These are phyloP conservation scores for Caenorhabditis zanzibari DNA, from an alignment of 2,888 invertebrate species.

Conservation along the genomic window DNA sequence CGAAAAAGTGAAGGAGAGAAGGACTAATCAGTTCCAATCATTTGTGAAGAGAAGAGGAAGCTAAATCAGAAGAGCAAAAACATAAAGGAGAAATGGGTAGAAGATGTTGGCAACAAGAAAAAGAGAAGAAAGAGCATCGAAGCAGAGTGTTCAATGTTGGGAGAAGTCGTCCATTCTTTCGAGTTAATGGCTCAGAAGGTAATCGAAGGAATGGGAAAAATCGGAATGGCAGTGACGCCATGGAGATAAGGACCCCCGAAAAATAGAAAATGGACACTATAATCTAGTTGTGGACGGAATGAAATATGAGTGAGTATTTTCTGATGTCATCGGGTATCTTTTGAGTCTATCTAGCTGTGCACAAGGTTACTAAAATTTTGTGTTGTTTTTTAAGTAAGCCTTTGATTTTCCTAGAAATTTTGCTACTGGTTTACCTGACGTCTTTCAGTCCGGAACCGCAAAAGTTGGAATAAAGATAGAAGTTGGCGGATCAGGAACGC, in stretches of 20 bases:
- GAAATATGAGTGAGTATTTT: neutral
- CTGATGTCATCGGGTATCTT: neutral
- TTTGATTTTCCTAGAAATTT: no score
- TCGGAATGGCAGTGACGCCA: slow-evolving; percentile 44
- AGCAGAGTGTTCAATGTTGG: slow-evolving; percentile 47
- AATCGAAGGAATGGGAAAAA: slow-evolving; percentile 44
- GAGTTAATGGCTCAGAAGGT: slow-evolving; percentile 66
- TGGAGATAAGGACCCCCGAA: slow-evolving; percentile 32
- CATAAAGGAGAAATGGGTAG: slow-evolving; percentile 14
- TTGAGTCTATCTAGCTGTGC: no score
- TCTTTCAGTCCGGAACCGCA: neutral
- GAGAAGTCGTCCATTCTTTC: slow-evolving; percentile 39
- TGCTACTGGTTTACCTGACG: slow-evolving; percentile 2
- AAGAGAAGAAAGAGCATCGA: slow-evolving; percentile 20
- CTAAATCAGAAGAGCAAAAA: slow-evolving; percentile 38
- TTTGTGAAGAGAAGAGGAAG: slow-evolving; percentile 41
- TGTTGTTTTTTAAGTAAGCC: no score
- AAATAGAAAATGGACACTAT: slow-evolving; percentile 11
- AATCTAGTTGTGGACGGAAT: slow-evolving; percentile 4
- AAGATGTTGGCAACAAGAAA: slow-evolving; percentile 1
- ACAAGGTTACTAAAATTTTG: no score
- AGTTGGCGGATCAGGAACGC: slow-evolving; percentile 13
- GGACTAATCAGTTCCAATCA: slow-evolving; percentile 62
- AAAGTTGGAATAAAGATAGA: neutral
- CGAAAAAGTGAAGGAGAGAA: slow-evolving; percentile 25